phyloP scores from a whole-genome alignment of 2,113 vertebrate genomes.

The Origma solitaria region DNA sequence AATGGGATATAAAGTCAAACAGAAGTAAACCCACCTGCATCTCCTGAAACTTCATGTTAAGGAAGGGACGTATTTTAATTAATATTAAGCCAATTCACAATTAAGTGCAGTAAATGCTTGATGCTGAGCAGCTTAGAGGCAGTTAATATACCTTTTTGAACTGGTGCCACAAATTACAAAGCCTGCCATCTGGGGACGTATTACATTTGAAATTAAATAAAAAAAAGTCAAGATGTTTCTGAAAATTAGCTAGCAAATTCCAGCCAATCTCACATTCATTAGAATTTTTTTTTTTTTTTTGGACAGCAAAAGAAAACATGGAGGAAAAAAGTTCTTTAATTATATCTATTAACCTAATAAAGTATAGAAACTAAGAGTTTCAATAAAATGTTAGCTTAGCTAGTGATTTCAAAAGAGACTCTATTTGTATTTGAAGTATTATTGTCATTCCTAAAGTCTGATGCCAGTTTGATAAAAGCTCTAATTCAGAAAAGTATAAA shows the following conservation, averaged over 20 bases:
- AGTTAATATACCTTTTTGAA: constrained; percentile 75
- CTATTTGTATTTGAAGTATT: constrained; percentile 35
- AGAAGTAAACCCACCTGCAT: constrained; percentile 41
- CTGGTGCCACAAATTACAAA: constrained; percentile 75
- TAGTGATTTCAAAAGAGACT: constrained; percentile 5
- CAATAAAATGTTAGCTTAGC: not conserved
- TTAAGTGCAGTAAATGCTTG: constrained; percentile 57
- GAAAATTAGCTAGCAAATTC: constrained; percentile 72
- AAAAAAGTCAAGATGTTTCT: constrained; percentile 64
- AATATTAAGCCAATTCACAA: constrained; percentile 55
- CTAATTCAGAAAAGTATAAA: constrained; percentile 39
- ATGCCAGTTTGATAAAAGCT: constrained; percentile 37
- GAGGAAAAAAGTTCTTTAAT: constrained; percentile 32
- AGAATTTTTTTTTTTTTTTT: not conserved
- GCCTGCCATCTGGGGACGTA: constrained; percentile 73
- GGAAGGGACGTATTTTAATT: constrained; percentile 68
- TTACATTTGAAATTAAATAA: constrained; percentile 65
- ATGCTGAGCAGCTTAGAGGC: constrained; percentile 59
- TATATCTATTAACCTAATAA: constrained; percentile 61
- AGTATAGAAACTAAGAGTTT: constrained; percentile 31
- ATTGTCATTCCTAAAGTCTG: constrained; percentile 22
- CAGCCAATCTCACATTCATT: constrained; percentile 53
- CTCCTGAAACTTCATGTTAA: constrained; percentile 44
- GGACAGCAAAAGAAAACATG: constrained; percentile 7
- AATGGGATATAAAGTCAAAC: not conserved